Evolutionary conservation across 2,888 invertebrate species (phyloP).

Genomic region (Allacma fusca): DNA sequence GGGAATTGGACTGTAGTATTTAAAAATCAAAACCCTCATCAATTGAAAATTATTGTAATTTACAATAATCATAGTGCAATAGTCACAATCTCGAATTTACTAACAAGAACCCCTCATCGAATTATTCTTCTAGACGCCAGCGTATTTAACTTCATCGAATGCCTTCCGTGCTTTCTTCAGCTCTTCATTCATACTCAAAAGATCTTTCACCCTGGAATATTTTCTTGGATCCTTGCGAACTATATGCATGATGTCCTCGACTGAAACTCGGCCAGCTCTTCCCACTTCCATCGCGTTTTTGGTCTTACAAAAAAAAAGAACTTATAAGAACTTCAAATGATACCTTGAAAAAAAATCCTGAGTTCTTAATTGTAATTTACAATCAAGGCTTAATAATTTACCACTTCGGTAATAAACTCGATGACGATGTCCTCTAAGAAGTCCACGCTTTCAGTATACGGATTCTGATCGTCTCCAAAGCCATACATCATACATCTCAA

Average conservation of each 20-base stretch:
- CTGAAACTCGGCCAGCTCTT: conserved; percentile 93
- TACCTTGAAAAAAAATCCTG: neutral
- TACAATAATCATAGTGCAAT: no score
- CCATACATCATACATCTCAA: conserved; percentile 99
- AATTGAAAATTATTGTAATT: no score
- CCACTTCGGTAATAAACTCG: conserved; percentile 95
- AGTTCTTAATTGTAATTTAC: no score
- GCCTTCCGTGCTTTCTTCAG: conserved; percentile 98
- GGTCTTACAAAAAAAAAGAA: conserved; percentile 68
- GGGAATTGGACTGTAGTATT: no score
- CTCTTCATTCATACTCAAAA: conserved; percentile 98
- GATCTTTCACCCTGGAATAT: conserved; percentile 95
- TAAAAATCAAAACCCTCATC: no score
- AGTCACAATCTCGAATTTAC: no score
- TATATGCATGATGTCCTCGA: conserved; percentile 96
- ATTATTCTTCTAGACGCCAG: conserved; percentile 59
- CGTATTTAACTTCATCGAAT: conserved; percentile 80
- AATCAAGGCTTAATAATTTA: conserved; percentile 63
- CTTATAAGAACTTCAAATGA: no score
- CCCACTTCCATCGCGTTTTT: conserved; percentile 93
- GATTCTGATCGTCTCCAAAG: conserved; percentile 99
- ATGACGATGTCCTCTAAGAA: conserved; percentile 96
- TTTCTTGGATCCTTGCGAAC: conserved; percentile 96
- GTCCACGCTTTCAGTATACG: conserved; percentile 98
- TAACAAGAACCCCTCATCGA: no score